Conservation (phyloP, 2,113 vertebrate genomes). For the Trochalopteron elliotii region DNA sequence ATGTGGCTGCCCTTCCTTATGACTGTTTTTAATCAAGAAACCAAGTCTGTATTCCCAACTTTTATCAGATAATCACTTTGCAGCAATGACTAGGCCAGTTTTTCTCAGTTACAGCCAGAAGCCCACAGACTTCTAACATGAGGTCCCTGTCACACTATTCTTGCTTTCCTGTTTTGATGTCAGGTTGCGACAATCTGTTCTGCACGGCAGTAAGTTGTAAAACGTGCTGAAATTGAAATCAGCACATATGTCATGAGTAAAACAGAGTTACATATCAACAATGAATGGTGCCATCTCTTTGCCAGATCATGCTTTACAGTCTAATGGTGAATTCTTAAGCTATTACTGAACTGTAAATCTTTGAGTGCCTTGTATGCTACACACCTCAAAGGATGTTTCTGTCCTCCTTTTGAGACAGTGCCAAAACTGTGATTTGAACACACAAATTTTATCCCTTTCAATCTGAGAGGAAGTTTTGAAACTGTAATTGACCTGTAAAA, state of each 20-base stretch:
- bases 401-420: neutral
- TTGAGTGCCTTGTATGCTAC: neutral
- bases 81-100: neutral
- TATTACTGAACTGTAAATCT: neutral
- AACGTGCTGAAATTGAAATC: neutral
- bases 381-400: neutral
- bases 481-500: neutral
- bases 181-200: neutral
- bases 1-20: neutral
- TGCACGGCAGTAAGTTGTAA: neutral
- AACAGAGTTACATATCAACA: neutral
- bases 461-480: neutral
- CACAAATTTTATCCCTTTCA: neutral
- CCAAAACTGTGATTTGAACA: neutral
- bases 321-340: neutral
- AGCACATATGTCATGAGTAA: neutral
- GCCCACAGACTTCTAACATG: neutral
- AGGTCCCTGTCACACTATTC: neutral
- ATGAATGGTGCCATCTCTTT: neutral
- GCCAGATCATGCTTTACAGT: neutral
- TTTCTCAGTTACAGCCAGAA: neutral
- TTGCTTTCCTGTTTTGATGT: neutral
- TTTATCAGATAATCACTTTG: neutral
- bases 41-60: neutral
- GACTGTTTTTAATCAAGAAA: neutral